Evolutionary conservation across 1,140 invertebrate genomes (phyloP), one percentile per base, ranked within the genome.

Genomic region (Goniozus legneri): DNA sequence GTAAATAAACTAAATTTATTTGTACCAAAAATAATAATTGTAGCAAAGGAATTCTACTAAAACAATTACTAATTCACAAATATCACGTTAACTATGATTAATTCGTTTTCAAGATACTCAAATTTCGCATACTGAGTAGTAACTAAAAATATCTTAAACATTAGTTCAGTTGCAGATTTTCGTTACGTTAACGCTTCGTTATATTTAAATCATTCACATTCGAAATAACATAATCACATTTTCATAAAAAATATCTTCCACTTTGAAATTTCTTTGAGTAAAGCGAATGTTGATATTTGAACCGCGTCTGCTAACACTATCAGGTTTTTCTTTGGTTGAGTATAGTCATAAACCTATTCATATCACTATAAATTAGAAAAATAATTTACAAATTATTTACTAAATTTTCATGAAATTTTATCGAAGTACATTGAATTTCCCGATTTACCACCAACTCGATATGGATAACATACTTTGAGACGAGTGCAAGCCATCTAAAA

Each of bases 261-360:
- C 1, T 47, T 24, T 38, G 14, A 44, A 18, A 37, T 20, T 37
- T 44, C 44, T 34, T 34, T 16, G 38, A 21, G 16, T 45, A 49
- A n/a, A n/a, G n/a, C n/a, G n/a, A n/a, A n/a, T n/a, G n/a, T n/a
- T n/a, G n/a, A n/a, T n/a, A n/a, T n/a, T n/a, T n/a, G n/a, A n/a
- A n/a, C n/a, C n/a, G n/a, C n/a, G n/a, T n/a, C n/a, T n/a, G n/a
- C n/a, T n/a, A n/a, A n/a, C n/a, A n/a, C n/a, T n/a, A n/a, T n/a
- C n/a, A n/a, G n/a, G n/a, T n/a, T 45, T 19, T 36, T 58, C 56
- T 58, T 58, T 58, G 56, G 56, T 52, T 19, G 37, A 44, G 49
- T 32, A 39, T 32, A 52, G 20, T 58, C 56, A 42, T 52, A 58
- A 32, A 14, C 40, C 43, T 31, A 27, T 35, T 30, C 4, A 16